These are phyloP conservation scores for Argyra leucocephala DNA, from an alignment of 2,888 invertebrate genomes.

Conservation along the genomic window DNA sequence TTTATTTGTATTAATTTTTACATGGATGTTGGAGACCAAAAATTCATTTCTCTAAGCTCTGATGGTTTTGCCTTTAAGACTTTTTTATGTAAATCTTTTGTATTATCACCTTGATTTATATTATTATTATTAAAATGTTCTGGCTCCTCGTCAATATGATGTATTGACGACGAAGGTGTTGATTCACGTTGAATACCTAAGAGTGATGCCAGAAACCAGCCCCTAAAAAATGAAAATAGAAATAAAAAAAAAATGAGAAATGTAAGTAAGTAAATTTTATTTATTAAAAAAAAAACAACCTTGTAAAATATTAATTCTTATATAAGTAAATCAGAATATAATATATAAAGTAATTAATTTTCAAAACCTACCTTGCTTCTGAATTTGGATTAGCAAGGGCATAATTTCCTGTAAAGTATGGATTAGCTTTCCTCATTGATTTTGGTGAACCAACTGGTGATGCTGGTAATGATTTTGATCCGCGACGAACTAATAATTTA, in stretches of 20 bases:
- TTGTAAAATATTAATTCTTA: too few species aligned
- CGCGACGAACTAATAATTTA: conserved; percentile 46
- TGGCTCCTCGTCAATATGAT: conserved; percentile 52
- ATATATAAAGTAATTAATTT: too few species aligned
- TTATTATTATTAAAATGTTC: conserved; percentile 26
- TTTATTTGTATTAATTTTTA: conserved; percentile 36
- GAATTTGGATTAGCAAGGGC: conserved; percentile 17
- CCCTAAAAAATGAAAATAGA: conserved; percentile 39
- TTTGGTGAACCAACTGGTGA: conserved; percentile 56
- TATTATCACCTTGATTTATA: conserved; percentile 24
- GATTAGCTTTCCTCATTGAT: conserved; percentile 42
- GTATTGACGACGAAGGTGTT: conserved; percentile 46
- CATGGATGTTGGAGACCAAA: conserved; percentile 80
- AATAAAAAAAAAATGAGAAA: conserved; percentile 32
- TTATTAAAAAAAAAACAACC: not conserved
- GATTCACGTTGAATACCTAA: conserved; percentile 57
- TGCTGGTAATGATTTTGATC: conserved; percentile 62
- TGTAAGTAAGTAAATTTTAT: not conserved
- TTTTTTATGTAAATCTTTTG: conserved; percentile 35
- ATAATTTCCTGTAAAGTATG: conserved; percentile 49
- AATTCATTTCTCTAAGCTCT: conserved; percentile 71
- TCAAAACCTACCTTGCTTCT: conserved; percentile 20
- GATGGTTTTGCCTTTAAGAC: conserved; percentile 54
- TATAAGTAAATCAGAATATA: too few species aligned
- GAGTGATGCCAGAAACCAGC: conserved; percentile 58